phyloP scores from a whole-genome alignment of 2,113 vertebrate species.

The Scalopus aquaticus region DNA sequence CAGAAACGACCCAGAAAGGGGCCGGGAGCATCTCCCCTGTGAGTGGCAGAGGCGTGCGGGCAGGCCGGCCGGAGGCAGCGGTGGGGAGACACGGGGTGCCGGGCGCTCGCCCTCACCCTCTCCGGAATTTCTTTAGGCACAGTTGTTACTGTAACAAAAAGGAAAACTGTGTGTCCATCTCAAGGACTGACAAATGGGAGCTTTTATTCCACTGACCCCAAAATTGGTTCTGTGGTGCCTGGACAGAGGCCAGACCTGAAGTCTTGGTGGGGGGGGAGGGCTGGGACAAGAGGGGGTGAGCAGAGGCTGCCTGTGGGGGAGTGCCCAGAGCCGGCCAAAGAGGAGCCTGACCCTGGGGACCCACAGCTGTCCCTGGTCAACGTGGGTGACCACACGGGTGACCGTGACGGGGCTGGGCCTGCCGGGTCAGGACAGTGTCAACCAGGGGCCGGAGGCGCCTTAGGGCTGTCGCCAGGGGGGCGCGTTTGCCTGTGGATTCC shows the following conservation, averaged over 20 bases:
- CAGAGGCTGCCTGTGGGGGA: not conserved
- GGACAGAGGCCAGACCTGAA: not conserved
- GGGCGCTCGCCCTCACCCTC: too few species aligned
- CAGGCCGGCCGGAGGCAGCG: not conserved
- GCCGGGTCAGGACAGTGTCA: too few species aligned
- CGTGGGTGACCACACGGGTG: rapidly evolving
- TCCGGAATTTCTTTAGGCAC: too few species aligned
- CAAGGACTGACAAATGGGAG: not conserved
- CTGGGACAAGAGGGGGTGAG: not conserved
- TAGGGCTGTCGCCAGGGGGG: not conserved
- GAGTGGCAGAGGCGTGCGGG: rapidly evolving
- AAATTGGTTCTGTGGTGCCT: not conserved
- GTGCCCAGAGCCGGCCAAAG: not conserved
- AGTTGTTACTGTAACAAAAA: not conserved
- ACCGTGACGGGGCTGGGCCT: rapidly evolving
- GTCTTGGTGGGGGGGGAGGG: not conserved
- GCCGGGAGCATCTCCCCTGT: rapidly evolving
- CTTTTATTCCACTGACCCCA: conserved; percentile 2
- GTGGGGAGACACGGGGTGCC: too few species aligned
- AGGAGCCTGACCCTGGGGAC: not conserved
- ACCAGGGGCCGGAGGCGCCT: too few species aligned
- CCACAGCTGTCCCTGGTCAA: not conserved
- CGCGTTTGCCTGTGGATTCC: not conserved
- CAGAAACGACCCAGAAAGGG: not conserved
- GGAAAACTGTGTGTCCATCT: not conserved